These are phyloP conservation scores for Falco peregrinus DNA, from an alignment of 2,797 vertebrate species.

Conservation along the genomic window DNA sequence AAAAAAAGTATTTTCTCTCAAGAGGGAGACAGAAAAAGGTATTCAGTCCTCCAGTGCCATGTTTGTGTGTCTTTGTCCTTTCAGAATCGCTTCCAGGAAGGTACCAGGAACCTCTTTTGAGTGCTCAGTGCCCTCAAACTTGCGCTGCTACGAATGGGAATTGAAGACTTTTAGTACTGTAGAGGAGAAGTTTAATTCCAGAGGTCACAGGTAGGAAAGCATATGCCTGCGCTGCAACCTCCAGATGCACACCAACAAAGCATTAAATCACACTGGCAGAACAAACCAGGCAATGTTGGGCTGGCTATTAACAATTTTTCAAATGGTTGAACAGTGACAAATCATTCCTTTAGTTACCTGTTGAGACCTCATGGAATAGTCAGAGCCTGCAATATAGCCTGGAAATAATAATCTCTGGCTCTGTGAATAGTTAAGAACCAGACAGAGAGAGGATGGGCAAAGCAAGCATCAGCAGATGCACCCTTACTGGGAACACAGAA, in stretches of 20 bases:
- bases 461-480: background rate
- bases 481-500: background rate
- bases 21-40: background rate
- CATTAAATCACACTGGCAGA: background rate
- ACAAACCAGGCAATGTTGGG: background rate
- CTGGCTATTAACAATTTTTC: background rate
- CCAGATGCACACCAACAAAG: fast-evolving
- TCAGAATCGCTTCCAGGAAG: background rate
- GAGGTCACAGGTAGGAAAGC: background rate
- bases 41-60: background rate
- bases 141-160: background rate
- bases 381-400: background rate
- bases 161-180: background rate
- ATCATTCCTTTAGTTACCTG: background rate
- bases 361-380: background rate
- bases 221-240: background rate
- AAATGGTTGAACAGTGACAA: background rate
- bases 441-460: background rate
- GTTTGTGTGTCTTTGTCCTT: background rate
- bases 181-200: background rate
- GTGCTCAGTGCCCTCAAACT: background rate
- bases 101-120: background rate
- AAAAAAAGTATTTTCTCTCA: background rate
- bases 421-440: background rate
- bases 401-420: background rate